These are phyloP conservation scores for Fragum whitleyi DNA, from an alignment of 2,888 invertebrate species.

Conservation along the genomic window DNA sequence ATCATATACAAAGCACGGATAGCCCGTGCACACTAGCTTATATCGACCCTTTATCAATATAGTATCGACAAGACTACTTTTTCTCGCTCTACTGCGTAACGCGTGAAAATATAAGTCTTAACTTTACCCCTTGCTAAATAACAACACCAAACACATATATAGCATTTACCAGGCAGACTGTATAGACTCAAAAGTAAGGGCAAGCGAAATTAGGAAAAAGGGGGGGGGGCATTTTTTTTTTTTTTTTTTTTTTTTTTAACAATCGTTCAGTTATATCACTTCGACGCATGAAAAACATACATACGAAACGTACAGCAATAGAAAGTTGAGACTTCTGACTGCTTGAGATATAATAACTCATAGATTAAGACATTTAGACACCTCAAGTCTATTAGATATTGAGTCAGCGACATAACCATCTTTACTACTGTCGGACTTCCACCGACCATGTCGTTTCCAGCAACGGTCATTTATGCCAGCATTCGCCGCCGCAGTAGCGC, in stretches of 20 bases:
- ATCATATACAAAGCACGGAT: conserved; percentile 31
- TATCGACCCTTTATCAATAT: not conserved
- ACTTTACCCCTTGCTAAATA: not conserved
- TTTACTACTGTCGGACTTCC: conserved; percentile 32
- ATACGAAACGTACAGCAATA: no score
- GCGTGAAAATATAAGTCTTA: not conserved
- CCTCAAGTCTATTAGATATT: not conserved
- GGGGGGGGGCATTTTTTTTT: not conserved
- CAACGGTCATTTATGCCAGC: conserved; percentile 38
- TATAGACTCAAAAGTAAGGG: not conserved
- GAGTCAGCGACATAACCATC: conserved; percentile 24
- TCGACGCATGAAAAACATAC: no score
- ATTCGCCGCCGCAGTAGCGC: conserved; percentile 35
- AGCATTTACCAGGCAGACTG: conserved; percentile 11
- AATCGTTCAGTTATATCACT: not conserved
- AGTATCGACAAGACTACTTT: conserved; percentile 1
- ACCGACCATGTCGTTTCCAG: conserved; percentile 41
- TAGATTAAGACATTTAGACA: conserved; percentile 20
- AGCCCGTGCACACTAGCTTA: not conserved
- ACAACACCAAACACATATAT: not conserved
- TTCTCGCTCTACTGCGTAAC: not conserved
- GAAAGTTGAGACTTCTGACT: no score
- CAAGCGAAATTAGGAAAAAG: not conserved
- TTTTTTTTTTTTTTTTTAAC: not conserved
- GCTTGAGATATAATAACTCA: not conserved